phyloP scores from a whole-genome alignment of 2,797 vertebrate genomes.

The Sylvia borin region DNA sequence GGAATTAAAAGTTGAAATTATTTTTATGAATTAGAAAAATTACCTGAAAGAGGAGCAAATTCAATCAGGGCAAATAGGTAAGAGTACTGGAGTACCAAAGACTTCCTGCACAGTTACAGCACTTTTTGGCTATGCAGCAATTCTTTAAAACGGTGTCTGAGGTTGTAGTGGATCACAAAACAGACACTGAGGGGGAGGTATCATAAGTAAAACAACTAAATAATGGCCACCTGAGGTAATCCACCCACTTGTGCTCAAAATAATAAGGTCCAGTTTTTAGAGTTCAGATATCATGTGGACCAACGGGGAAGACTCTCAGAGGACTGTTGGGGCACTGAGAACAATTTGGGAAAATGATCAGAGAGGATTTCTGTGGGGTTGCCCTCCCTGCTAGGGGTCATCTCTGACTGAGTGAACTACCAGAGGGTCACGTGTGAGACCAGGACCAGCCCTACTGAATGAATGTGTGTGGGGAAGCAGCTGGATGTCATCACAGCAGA shows the following conservation, averaged over 20 bases:
- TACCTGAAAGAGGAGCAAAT: not conserved
- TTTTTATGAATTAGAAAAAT: not conserved
- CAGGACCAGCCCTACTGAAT: not conserved
- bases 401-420: not conserved
- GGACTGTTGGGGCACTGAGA: not conserved
- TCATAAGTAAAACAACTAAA: not conserved
- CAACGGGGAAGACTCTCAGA: not conserved
- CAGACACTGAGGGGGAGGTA: not conserved
- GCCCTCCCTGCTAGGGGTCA: not conserved
- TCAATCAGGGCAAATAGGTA: not conserved
- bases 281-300: not conserved
- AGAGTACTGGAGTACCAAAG: not conserved
- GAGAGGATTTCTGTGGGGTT: not conserved
- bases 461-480: fast-evolving
- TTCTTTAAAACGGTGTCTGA: not conserved
- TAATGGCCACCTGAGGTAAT: not conserved
- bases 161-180: not conserved
- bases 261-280: not conserved
- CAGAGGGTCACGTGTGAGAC: not conserved
- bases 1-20: not conserved
- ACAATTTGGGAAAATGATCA: not conserved
- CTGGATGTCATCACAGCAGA: fast-evolving
- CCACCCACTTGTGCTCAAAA: not conserved
- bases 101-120: not conserved
- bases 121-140: not conserved